Base-by-base conservation (phyloP, 2,797 vertebrate genomes). In the Ctenopoma kingsleyae region DNA sequence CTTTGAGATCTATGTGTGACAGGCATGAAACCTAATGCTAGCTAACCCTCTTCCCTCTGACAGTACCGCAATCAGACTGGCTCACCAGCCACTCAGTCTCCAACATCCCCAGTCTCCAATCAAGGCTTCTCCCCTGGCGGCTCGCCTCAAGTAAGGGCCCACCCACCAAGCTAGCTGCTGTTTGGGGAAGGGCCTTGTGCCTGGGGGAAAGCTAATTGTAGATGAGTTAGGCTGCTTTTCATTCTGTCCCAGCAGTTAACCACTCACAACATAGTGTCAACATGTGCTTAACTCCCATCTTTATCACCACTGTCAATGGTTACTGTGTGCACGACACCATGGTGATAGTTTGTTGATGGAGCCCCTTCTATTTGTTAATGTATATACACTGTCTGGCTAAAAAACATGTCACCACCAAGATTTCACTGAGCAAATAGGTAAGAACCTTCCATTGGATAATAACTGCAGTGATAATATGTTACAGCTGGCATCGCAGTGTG, bases 51-150 rank as follows among this genome's bases (percentile, higher is more conserved):
- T 88, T 95, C 96, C 87, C 95, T 97, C 93, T 96, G 97, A 95
- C 98, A 99, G 97, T 99, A 99, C 94, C 98, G 97, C 94, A 97
- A 95, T 94, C 96, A 96, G 91, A 95, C 97, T 88, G 97, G 98
- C 70, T 99, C 98, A 91, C 98, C 98, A 46, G 96, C 97, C 96
- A 99, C 96, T 97, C 98, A 99, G 96, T 99, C 98, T 94, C 98
- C 98, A 95, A 99, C 98, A 88, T 99, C 98, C 92, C 98, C 98
- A 71, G 97, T 98, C 96, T 99, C 98, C 97, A 99, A 98, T 96
- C 98, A 99, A 96, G 98, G 97, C 94, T 99, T 99, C 96, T 99
- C 98, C 91, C 98, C 98, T 2, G 97, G 97, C 92, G 96, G 96
- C 94, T 99, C 98, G 92, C 98, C 98, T 85, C 98, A 99, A 96